Percentiles rank a stretch among this genome's conserved stretches.
These are phyloP conservation scores for Piprites chloris DNA, from an alignment of 2,113 vertebrate species.

Conservation along the genomic window DNA sequence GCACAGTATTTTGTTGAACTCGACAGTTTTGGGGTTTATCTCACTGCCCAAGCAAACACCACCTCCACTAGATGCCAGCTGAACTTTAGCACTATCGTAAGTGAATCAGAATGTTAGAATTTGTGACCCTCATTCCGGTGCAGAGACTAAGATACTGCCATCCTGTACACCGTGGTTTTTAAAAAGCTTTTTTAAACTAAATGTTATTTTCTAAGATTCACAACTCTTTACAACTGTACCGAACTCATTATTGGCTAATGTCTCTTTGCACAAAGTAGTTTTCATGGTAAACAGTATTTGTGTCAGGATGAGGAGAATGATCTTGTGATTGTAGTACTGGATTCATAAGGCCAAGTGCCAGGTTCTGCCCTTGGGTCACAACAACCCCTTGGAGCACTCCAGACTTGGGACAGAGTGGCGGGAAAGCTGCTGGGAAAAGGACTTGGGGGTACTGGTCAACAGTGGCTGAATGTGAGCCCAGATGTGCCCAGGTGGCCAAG, in stretches of 20 bases:
- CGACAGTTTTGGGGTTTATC: neutral
- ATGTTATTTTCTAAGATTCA: neutral
- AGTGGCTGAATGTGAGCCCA: neutral
- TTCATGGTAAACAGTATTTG: neutral
- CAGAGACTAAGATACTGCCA: neutral
- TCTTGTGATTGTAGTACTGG: neutral
- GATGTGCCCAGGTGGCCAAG: neutral
- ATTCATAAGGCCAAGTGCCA: neutral
- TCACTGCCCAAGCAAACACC: neutral
- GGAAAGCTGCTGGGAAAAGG: neutral
- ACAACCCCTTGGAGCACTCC: neutral
- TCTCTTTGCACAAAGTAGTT: neutral
- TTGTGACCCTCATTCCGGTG: neutral
- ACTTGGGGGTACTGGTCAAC: neutral
- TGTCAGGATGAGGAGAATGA: conserved; percentile 11
- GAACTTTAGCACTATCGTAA: neutral
- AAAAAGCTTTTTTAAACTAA: neutral
- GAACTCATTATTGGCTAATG: neutral
- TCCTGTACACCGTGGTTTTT: neutral
- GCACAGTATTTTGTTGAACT: neutral
- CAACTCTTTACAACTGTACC: neutral
- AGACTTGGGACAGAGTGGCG: neutral
- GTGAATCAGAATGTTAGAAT: neutral
- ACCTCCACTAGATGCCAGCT: neutral
- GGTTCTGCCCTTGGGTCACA: neutral